phyloP scores from a whole-genome alignment of 2,797 vertebrate genomes.

The Mus minutoides region DNA sequence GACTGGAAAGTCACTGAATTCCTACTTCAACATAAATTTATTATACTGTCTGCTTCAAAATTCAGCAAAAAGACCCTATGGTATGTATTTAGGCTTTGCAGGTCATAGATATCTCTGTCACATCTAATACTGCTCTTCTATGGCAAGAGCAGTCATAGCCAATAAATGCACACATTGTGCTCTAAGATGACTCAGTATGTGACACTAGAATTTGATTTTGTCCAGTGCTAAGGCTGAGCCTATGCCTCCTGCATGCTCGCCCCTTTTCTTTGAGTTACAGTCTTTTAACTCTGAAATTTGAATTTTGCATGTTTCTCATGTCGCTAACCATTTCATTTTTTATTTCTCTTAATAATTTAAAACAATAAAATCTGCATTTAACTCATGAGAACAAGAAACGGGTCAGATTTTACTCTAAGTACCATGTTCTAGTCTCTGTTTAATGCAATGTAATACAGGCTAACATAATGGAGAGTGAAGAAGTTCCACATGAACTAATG shows the following conservation, averaged over 20 bases:
- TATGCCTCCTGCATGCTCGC: not conserved
- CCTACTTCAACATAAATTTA: not conserved
- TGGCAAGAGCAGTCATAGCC: not conserved
- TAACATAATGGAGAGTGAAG: not conserved
- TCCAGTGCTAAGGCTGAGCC: not conserved
- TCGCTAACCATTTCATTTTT: slow-evolving; percentile 9
- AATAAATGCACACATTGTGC: not conserved
- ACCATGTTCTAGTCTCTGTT: not conserved
- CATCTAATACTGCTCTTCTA: not conserved
- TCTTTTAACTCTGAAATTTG: not conserved
- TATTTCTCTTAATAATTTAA: slow-evolving; percentile 33
- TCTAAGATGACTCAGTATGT: not conserved
- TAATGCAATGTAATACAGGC: not conserved
- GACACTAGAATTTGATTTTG: not conserved
- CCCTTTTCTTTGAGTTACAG: not conserved
- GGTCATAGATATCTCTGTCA: not conserved
- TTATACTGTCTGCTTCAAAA: not conserved
- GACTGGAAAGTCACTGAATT: not conserved
- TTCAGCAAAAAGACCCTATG: not conserved
- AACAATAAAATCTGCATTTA: not conserved
- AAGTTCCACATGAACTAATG: not conserved
- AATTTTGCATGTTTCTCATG: slow-evolving; percentile 15
- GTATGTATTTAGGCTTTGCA: not conserved
- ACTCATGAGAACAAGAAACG: not conserved
- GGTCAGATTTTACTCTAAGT: not conserved